Evolutionary conservation across 2,888 invertebrate genomes (phyloP), one percentile per base, ranked within the genome.

Genomic region (Glyphotaelius pellucidus): DNA sequence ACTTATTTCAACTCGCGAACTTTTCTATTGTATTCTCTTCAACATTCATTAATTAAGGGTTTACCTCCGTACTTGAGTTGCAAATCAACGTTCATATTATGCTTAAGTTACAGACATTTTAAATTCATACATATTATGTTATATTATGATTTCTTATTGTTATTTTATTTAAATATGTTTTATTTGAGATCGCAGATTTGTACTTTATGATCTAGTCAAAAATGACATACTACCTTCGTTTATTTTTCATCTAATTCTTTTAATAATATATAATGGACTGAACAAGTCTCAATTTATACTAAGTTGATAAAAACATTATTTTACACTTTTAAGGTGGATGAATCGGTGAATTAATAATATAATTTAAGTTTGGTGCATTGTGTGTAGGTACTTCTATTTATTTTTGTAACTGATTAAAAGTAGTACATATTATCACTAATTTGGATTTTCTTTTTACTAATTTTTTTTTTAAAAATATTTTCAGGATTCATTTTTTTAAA

Each of bases 371-470:
- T 31, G 81, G 31, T 32, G 30, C 32, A 81, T 81, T 81, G 32
- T 81, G 19, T 81, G 81, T 81, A 81, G 81, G 19, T 81, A 81
- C 81, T 32, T 81, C 81, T 32, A 19, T 81, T 81, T 81, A 81
- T 67, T 67, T 67, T 67, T 67, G 67, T 67, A 67, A 67, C 67
- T 7, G 9, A 67, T 67, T 67, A 67, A 52, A 25, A 25, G n/a
- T 67, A 67, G 67, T 67, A 47, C 47, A 47, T 15, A 47, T 47
- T 15, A 67, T 67, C 25, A n/a, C n/a, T n/a, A n/a, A 67, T 67
- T 67, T n/a, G n/a, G 67, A 25, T 25, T 7, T 67, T 67, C 67
- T 38, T 67, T 67, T 67, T 67, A 67, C 67, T 67, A 3, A 47
- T n/a, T 25, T 25, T 15, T 67, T 7, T 7, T 1, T n/a, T 67